Percentiles rank a stretch among this genome's conserved stretches.
Evolutionary conservation across 2,113 vertebrate species (phyloP).

Genomic region (Haemorhous mexicanus): DNA sequence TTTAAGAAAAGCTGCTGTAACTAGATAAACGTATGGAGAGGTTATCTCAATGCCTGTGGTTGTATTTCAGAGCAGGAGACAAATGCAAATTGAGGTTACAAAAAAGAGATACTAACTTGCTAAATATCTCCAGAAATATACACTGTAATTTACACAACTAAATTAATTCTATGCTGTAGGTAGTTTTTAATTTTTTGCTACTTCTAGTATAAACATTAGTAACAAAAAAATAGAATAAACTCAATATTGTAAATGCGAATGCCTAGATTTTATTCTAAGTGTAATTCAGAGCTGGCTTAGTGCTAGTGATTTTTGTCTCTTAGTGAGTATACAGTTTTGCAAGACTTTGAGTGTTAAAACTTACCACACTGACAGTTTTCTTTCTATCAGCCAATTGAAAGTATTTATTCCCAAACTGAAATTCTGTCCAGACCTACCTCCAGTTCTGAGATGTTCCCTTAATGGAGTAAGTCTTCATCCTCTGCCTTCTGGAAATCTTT

Average conservation of each 20-base stretch:
- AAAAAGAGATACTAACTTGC: neutral
- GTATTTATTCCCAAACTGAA: neutral
- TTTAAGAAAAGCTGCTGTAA: conserved; percentile 10
- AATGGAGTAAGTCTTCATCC: neutral
- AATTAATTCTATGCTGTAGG: neutral
- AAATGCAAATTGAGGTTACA: neutral
- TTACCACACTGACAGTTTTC: neutral
- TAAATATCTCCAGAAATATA: neutral
- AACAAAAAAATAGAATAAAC: neutral
- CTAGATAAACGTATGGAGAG: neutral
- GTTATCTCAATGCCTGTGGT: neutral
- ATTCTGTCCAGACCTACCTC: neutral
- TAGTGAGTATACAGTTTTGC: neutral
- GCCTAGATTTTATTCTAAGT: neutral
- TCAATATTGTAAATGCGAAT: neutral
- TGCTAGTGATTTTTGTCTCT: neutral
- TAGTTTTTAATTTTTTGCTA: neutral
- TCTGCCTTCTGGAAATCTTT: neutral
- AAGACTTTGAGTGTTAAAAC: neutral
- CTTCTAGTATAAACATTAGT: neutral
- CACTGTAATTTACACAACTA: neutral
- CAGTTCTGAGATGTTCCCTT: neutral
- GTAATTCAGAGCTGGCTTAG: neutral
- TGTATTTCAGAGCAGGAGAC: neutral
- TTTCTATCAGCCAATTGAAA: neutral